Evolutionary conservation across 2,113 vertebrate species (phyloP), one percentile per base, ranked within the genome.

Genomic region (Oncorhynchus masou): DNA sequence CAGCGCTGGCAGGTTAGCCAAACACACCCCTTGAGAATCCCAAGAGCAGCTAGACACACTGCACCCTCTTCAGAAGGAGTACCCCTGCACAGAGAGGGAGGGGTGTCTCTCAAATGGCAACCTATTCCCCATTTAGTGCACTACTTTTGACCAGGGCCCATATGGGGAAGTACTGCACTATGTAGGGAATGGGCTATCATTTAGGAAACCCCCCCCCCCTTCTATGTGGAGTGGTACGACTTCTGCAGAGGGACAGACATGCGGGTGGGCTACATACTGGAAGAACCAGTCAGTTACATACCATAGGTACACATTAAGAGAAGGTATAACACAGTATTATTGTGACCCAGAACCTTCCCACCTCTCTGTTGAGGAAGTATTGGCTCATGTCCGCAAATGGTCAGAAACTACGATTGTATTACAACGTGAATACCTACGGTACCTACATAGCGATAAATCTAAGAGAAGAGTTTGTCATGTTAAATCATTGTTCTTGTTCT

Each of bases 1-100:
- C 82, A 85, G 64, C 13, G 27, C 34, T 66, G 27, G n/a, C 39
- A 69, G 70, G 71, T 78, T 73, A 75, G 27, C 75, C 64, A 84
- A 83, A 83, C 75, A 70, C 70, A 77, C 74, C 78, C 71, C 69
- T 34, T 29, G 73, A 62, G 51, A 45, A 9, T 45, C 39, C 68
- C 34, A 71, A 79, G 74, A 69, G 51, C 25, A 54, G 57, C 74
- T 82, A 74, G 72, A 74, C 66, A n/a, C 68, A 75, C 62, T 48
- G 16, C 24, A 25, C 11, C 29, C 67, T 25, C 66, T 13, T 20
- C 29, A 31, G 16, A 54, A 16, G 8, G 39, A 45, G 51, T 54
- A 54, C 51, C 51, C 16, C 51, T 19, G 3, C 51, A 54, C 51
- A 54, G 51, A 19, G 15, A 54, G 51, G 2, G 51, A 19, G 16